Evolutionary conservation across 2,888 invertebrate genomes (phyloP), one percentile per base, ranked within the genome.

Genomic region (Cancer borealis): DNA sequence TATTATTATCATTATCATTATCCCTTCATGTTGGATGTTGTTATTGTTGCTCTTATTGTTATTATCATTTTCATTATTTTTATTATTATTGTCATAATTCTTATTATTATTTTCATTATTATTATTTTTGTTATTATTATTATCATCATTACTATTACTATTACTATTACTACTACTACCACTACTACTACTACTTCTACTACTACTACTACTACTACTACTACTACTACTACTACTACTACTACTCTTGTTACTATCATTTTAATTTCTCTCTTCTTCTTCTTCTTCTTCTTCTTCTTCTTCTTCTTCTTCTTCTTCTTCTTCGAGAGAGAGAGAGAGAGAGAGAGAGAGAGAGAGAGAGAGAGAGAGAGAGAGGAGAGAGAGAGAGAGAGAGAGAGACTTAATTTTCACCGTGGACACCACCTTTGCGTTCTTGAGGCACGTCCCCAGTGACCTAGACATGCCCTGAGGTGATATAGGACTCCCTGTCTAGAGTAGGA

Each of bases 301-400:
- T 54, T 10, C 54, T 54, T 10, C 54, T 54, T 60, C 60, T 17
- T 60, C 60, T 60, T 60, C 60, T 60, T 60, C 60, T 66, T 66
- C 60, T 66, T 14, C 14, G n/a, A 66, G 66, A 66, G 66, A 66
- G 60, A 66, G 60, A 66, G 60, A 66, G 60, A 66, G 60, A 66
- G 60, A 66, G 60, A 66, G 54, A 54, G 90, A 90, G 90, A 90
- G 47, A 47, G 90, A 90, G 90, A 90, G 90, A 47, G 90, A 90
- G 90, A 90, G 90, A 90, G 90, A 90, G 47, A 49, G 21, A 17
- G 21, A 14, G 17, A n/a, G 17, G 90, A 90, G 90, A 90, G 90
- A 26, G 91, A 91, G 91, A 91, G 91, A 49, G 91, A 91, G 91
- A 91, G 91, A 91, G 91, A 91, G 91, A 21, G n/a, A 49, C 5